Conservation (phyloP, 2,113 vertebrate species). For the Ia io region DNA sequence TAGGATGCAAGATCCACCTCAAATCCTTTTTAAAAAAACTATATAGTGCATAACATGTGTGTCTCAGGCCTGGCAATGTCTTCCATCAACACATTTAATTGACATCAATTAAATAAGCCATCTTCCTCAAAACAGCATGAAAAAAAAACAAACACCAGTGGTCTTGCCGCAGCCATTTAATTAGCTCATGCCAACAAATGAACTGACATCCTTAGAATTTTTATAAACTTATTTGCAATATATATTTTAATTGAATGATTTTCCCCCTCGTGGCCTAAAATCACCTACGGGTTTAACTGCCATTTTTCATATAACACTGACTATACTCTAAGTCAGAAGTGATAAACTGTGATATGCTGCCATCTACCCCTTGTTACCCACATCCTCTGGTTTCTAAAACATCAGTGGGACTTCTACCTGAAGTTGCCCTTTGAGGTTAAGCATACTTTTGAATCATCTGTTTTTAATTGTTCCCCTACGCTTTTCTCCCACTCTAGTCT, state of each 20-base stretch:
- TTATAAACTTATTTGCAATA: neutral
- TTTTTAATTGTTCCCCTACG: neutral
- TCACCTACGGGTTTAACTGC: neutral
- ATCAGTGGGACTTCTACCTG: neutral
- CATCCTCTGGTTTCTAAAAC: neutral
- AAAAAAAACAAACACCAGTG: neutral
- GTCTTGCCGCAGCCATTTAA: neutral
- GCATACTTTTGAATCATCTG: neutral
- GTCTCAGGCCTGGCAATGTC: neutral
- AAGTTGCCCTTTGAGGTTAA: neutral
- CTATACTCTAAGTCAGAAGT: neutral
- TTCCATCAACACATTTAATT: neutral
- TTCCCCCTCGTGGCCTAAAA: neutral
- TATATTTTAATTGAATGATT: neutral
- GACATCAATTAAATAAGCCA: neutral
- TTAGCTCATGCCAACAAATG: neutral
- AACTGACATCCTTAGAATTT: neutral
- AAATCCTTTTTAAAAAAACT: neutral
- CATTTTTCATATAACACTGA: neutral
- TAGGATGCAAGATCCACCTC: neutral
- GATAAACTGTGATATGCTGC: neutral
- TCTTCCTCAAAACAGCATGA: neutral
- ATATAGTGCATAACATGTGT: neutral
- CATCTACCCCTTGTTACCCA: neutral
- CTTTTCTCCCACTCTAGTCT: neutral